A percentile compares a stretch with the other conserved stretches of the same genome.
Evolutionary conservation across 2,113 vertebrate genomes (phyloP).

Genomic region (Bufo gargarizans): DNA sequence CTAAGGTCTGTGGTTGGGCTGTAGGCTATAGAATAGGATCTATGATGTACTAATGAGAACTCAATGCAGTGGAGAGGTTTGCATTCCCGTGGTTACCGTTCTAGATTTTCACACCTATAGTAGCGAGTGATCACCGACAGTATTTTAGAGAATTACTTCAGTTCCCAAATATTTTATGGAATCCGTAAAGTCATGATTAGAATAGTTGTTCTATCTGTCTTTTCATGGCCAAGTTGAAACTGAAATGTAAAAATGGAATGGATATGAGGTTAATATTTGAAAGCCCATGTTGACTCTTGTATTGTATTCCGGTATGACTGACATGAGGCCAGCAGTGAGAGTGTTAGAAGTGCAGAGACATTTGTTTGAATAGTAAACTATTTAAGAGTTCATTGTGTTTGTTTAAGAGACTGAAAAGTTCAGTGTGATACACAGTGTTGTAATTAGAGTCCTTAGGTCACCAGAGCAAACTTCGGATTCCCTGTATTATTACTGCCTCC

Average conservation of each 20-base stretch:
- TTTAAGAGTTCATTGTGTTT: constrained; percentile 6
- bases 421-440: not conserved
- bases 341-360: not conserved
- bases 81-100: not conserved
- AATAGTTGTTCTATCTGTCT: not conserved
- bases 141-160: not conserved
- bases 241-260: not conserved
- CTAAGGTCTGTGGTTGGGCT: not conserved
- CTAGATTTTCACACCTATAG: not conserved
- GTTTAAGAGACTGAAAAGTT: not conserved
- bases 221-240: not conserved
- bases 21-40: not conserved
- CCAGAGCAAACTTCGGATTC: no score
- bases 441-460: no score
- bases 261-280: constrained; percentile 3
- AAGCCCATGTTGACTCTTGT: constrained; percentile 1
- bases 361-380: constrained; percentile 22
- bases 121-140: not conserved
- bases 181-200: not conserved
- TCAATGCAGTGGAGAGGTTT: not conserved
- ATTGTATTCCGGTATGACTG: not conserved
- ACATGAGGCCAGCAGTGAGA: constrained; percentile 2
- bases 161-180: not conserved
- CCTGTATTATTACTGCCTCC: no score
- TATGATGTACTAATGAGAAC: not conserved